phyloP scores from a whole-genome alignment of 2,888 invertebrate genomes.

The Crocallis elinguaria region DNA sequence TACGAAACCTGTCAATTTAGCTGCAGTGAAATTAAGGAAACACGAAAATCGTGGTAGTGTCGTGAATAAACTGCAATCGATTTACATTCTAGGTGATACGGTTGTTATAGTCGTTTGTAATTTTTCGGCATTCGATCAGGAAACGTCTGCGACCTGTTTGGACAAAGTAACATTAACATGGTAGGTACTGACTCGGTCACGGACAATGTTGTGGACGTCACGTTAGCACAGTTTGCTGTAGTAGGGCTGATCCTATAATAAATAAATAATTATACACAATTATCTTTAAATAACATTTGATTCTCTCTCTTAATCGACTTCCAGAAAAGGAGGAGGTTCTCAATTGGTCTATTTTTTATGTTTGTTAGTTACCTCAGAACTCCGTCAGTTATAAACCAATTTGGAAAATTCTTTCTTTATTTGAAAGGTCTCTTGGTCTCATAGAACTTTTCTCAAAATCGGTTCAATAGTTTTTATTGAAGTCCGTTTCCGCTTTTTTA shows the following conservation, averaged over 20 bases:
- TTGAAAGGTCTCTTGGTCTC: too few species aligned
- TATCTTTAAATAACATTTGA: too few species aligned
- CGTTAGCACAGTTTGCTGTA: neutral
- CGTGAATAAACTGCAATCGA: conserved; percentile 21
- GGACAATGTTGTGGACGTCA: neutral
- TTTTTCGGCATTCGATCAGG: conserved; percentile 15
- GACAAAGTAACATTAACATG: conserved; percentile 1
- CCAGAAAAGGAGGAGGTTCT: too few species aligned
- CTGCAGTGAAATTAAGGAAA: conserved; percentile 19
- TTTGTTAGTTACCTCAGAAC: too few species aligned
- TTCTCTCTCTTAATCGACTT: too few species aligned
- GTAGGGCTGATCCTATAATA: neutral
- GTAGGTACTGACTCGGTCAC: conserved; percentile 1
- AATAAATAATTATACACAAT: too few species aligned
- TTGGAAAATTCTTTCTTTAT: too few species aligned
- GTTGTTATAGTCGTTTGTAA: conserved; percentile 7
- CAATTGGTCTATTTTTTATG: too few species aligned
- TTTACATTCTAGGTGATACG: conserved; percentile 14
- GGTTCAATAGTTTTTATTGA: too few species aligned
- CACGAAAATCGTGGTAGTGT: conserved; percentile 3
- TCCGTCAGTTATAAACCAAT: too few species aligned
- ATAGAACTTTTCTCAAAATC: too few species aligned
- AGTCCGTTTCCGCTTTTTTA: too few species aligned
- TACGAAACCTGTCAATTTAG: conserved; percentile 2
- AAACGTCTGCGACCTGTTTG: neutral